Evolutionary conservation across 30 jellyfish, hydroid and myxozoan genomes (phyloP), one percentile per base, ranked within the genome.

Genomic region (Aurelia aurita complex sp. Pacific): DNA sequence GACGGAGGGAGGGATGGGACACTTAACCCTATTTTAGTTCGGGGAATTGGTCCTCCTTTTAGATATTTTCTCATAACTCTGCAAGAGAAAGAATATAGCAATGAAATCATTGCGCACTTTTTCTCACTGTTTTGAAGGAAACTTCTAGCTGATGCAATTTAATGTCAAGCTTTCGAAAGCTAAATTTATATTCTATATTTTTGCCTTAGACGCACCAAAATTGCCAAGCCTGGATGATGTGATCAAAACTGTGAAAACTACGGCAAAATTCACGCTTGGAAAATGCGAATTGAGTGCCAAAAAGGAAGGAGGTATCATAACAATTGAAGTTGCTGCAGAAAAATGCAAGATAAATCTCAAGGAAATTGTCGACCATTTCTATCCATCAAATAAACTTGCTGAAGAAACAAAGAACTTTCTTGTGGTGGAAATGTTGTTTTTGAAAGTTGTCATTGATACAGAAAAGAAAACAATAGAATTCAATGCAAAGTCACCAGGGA

Each of bases 351-450:
- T 76, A n/a, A 12, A 33, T 57, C 35, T 76, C 1, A 76, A 76
- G 59, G 75, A 76, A 59, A 10, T 76, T 10, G 17, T 76, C 19
- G 86, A 76, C 14, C 86, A 76, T 76, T 76, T 76, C 29, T 76
- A 17, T 60, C 86, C 86, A 36, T 17, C 43, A 19, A 76, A 76
- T 55, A 76, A 76, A 59, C 53, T 76, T 13, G 75, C 72, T 4
- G 86, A 76, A 34, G 86, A 76, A 34, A 76, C 86, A 33, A 55
- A 76, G 17, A 55, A 54, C 54, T 76, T 76, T 43, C 83, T 73
- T 46, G 53, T 73, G 17, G 65, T 46, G 3, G 70, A 73, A 42
- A 50, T 73, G 52, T 29, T 73, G 2, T 73, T 73, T 52, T 14
- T 73, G 83, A 73, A 73, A 36, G 40, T 73, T 15, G 83, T 43